These are phyloP conservation scores for Ceratosolen fusciceps DNA, from an alignment of 1,140 invertebrate species.

Conservation along the genomic window DNA sequence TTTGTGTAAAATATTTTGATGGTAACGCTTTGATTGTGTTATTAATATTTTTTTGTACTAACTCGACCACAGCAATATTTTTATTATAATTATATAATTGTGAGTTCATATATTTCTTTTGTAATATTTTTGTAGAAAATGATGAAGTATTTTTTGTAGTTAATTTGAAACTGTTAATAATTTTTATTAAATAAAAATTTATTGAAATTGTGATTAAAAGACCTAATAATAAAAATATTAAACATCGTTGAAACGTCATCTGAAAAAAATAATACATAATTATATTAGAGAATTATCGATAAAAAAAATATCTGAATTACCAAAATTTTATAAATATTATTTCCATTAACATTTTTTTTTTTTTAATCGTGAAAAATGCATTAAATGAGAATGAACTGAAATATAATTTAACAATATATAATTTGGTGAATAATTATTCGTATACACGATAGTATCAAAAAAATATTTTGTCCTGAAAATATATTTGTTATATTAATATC, in stretches of 20 bases:
- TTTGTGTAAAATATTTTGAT: constrained; percentile 63
- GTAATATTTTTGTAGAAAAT: background rate
- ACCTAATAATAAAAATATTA: constrained; percentile 61
- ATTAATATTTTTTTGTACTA: constrained; percentile 58
- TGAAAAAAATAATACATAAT: no score
- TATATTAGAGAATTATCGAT: no score
- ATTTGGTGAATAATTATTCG: no score
- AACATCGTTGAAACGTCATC: constrained; percentile 67
- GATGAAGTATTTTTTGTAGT: background rate
- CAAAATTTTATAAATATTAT: no score
- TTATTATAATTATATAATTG: background rate
- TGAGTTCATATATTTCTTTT: background rate
- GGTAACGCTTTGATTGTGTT: constrained; percentile 59
- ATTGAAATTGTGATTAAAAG: constrained; percentile 65
- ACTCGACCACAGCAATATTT: background rate
- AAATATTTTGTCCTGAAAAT: no score
- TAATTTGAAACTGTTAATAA: background rate
- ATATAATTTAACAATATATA: no score
- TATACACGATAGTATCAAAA: no score
- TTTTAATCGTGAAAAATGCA: no score
- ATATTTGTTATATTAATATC: no score
- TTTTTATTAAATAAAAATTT: constrained; percentile 59
- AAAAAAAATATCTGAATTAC: no score
- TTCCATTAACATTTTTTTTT: no score
- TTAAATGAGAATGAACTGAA: no score